Evolutionary conservation across 2,113 vertebrate species (phyloP), one percentile per base, ranked within the genome.

Genomic region (Menura novaehollandiae): DNA sequence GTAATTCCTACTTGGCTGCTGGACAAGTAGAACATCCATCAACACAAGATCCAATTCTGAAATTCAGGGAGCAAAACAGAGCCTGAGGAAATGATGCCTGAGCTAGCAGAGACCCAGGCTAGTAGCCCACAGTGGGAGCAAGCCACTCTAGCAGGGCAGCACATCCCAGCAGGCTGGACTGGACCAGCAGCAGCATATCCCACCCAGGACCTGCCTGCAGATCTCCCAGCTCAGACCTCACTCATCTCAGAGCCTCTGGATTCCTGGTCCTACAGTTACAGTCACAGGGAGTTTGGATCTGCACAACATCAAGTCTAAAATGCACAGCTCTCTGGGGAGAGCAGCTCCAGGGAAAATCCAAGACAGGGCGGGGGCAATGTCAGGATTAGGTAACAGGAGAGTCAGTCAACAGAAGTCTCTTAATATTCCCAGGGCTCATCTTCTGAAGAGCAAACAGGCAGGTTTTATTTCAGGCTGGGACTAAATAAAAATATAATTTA

Each of bases 1-100:
- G 56, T 85, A 94, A 81, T 93, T 96, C 46, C 7, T 86, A 64
- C 90, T 87, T 94, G 95, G 95, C 95, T 86, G 95, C 85, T 46
- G 75, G 82, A 93, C 92, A 96, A 84, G 52, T 35, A 87, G 79
- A 85, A 93, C 72, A 95, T 95, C 90, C 88, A 97, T 91, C 95
- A 96, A 76, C 85, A 91, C 67, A 55, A 88, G 78, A 77, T 41
- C 71, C 67, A 67, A 73, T 83, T 84, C 71, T 90, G 84, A 90
- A 94, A 92, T 88, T 80, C 44, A 95, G 75, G 79, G 91, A 96
- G 94, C 82, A 88, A 94, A 96, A 69, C 51, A 91, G 77, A 94
- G 85, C 68, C 55, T 86, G 41, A 51, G 72, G 85, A 86, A 88
- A 91, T 0, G 4, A 77, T 37, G 89, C 7, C 59, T 53, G 55